Percentiles rank a stretch among this genome's conserved stretches.
These are phyloP conservation scores for Beroe forskalii DNA, from an alignment of 37 sponge, comb jelly and placozoan species.

Conservation along the genomic window DNA sequence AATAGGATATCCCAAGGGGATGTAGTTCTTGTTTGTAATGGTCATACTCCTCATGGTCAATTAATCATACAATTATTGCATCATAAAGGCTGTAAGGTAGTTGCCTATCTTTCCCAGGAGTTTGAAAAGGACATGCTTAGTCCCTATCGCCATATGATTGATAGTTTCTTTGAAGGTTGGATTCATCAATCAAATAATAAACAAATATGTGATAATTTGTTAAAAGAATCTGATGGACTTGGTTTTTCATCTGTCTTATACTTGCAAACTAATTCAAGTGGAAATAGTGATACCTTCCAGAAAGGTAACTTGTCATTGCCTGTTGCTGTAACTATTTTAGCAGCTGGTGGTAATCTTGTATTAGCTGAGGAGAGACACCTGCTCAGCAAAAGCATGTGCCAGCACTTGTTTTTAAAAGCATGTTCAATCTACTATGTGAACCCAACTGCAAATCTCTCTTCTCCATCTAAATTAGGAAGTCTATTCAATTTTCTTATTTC, in stretches of 20 bases:
- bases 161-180: constrained; percentile 45
- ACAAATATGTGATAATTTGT: neutral
- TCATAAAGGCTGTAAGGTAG: constrained; percentile 17
- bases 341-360: constrained; percentile 48
- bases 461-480: constrained; percentile 29
- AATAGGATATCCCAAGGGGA: neutral
- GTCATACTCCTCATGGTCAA: constrained; percentile 14
- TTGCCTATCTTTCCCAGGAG: constrained; percentile 22
- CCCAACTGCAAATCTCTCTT: constrained; percentile 41
- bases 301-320: constrained; percentile 34
- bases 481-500: neutral
- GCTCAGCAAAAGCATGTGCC: constrained; percentile 32
- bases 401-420: constrained; percentile 11
- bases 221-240: constrained; percentile 7
- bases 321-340: neutral
- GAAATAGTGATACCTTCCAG: neutral
- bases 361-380: neutral
- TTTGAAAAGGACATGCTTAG: constrained; percentile 29
- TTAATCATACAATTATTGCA: neutral
- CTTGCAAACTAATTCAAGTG: neutral
- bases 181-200: constrained; percentile 1
- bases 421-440: constrained; percentile 25
- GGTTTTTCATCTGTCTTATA: neutral
- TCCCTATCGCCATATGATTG: constrained; percentile 31
- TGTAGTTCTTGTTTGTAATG: constrained; percentile 22